Evolutionary conservation across 92 coral and sea anemone genomes (phyloP), one percentile per base, ranked within the genome.

Genomic region (Zoanthus gigantus): DNA sequence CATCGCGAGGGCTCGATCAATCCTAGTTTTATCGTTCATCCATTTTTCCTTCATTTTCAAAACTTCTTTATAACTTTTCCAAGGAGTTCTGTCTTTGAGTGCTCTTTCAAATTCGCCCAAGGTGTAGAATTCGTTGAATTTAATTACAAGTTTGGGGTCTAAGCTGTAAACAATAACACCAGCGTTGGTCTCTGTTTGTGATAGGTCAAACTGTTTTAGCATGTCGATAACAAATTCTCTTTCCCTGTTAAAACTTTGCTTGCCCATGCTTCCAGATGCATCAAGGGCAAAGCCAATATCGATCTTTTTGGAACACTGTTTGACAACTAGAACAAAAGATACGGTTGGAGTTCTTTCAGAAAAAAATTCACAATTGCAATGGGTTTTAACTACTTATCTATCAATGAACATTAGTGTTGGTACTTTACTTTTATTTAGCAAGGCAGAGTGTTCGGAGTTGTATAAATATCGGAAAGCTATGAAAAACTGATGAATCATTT

Each of bases 251-350:
- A 81, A 81, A n/a, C 34, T 81, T 63, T 7, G 46, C 0, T 37
- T 66, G 11, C 85, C 85, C 34, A 81, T 81, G n/a, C 85, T 81
- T 10, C 85, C 85, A 6, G 85, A 81, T 53, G 85, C 85, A 50
- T 81, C 85, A 11, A 81, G 85, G 15, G 44, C 85, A 28, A 81
- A 81, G 18, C 85, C 85, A 18, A 81, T 3, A 23, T 81, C 85
- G 30, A 81, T 66, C 46, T 23, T 81, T 12, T 81, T 81, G 61
- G 73, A 66, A 63, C 85, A 81, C 30, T 65, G 45, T 17, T 81
- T 81, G 42, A 68, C 48, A 66, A 63, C 85, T 81, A 44, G 14
- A 11, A 67, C 10, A 0, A 1, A 31, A 30, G 30, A 30, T 11
- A 5, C 9, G 9, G 12, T 7, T 50, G 54, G 9, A 50, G 54